These are phyloP conservation scores for Australoheros scitulus DNA, from an alignment of 2,113 vertebrate species.

Conservation along the genomic window DNA sequence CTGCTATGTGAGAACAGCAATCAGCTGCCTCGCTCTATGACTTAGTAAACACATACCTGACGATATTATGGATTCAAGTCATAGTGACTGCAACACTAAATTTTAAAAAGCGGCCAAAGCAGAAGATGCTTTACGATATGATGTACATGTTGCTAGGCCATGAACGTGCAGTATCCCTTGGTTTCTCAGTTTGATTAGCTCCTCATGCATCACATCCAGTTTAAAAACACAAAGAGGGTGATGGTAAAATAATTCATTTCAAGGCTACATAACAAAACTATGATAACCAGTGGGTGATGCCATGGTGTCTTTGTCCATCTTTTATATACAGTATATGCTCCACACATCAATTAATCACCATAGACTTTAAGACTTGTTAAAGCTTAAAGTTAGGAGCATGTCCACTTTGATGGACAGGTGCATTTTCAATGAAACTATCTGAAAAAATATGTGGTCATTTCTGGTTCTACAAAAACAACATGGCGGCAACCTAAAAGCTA, in stretches of 20 bases:
- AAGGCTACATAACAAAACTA: neutral
- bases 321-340: neutral
- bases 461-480: neutral
- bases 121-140: no score
- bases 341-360: neutral
- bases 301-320: neutral
- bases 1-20: neutral
- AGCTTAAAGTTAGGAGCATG: neutral
- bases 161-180: neutral
- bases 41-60: neutral
- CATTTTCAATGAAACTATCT: neutral
- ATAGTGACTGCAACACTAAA: neutral
- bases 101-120: neutral
- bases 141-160: neutral
- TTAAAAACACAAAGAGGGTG: neutral
- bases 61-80: neutral
- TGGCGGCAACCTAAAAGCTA: neutral
- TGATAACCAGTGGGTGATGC: neutral
- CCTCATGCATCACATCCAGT: neutral
- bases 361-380: neutral
- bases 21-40: neutral
- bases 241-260: neutral
- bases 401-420: neutral
- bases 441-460: neutral
- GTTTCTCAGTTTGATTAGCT: neutral